Evolutionary conservation across 2,797 vertebrate species (phyloP).

Genomic region (Poeciliopsis gracilis): DNA sequence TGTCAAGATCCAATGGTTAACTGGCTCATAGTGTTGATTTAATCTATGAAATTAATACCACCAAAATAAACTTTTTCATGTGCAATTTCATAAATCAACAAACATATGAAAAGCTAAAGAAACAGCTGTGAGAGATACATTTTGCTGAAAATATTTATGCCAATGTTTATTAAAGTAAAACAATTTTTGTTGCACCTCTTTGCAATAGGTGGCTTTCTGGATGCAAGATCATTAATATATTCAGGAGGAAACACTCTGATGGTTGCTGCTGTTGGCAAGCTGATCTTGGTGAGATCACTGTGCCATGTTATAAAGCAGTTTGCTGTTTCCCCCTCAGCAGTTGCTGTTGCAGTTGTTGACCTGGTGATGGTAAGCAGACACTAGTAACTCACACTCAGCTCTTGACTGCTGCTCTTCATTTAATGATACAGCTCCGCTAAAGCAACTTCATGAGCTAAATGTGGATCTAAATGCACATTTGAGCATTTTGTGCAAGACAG

Average conservation of each 20-base stretch:
- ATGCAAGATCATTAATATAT: neutral
- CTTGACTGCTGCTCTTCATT: conserved; percentile 2
- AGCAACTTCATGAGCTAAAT: neutral
- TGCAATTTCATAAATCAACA: neutral
- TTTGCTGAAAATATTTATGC: neutral
- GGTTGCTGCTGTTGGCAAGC: neutral
- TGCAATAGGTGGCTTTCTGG: neutral
- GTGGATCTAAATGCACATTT: neutral
- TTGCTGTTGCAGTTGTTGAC: conserved; percentile 29
- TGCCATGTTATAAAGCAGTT: conserved; percentile 18
- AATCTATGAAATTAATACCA: neutral
- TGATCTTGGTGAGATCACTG: conserved; percentile 7
- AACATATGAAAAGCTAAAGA: neutral
- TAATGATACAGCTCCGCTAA: neutral
- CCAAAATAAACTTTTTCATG: neutral
- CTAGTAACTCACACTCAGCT: conserved; percentile 32
- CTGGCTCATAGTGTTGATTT: neutral
- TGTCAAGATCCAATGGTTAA: neutral
- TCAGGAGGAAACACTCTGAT: neutral
- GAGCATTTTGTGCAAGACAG: neutral
- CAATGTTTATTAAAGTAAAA: neutral
- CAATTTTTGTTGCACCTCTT: neutral
- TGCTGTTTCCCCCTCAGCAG: conserved; percentile 29
- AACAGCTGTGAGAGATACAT: neutral
- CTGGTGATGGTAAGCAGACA: conserved; percentile 54